Evolutionary conservation across 2,113 vertebrate genomes (phyloP).

Genomic region (Piprites chloris): DNA sequence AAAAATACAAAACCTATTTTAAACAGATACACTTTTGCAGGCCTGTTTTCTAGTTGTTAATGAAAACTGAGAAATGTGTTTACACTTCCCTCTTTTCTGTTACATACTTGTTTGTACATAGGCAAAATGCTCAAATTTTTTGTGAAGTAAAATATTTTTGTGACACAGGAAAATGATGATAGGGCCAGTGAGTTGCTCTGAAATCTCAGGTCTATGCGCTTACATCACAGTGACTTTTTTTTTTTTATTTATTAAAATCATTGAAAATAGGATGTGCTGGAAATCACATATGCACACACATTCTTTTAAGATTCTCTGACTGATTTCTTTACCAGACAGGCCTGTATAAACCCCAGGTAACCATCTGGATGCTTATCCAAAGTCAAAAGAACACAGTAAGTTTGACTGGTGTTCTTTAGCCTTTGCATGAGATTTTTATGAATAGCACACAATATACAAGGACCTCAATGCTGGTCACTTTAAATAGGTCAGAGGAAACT

Average conservation of each 20-base stretch:
- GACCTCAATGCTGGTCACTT: neutral
- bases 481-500: neutral
- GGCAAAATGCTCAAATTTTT: neutral
- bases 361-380: constrained; percentile 17
- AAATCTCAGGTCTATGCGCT: neutral
- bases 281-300: neutral
- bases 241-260: neutral
- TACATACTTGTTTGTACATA: neutral
- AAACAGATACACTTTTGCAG: neutral
- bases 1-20: neutral
- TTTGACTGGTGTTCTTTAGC: neutral
- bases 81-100: neutral
- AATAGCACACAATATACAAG: neutral
- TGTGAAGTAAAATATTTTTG: neutral
- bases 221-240: neutral
- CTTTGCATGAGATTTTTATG: neutral
- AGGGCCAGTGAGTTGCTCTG: neutral
- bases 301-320: neutral
- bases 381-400: neutral
- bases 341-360: neutral
- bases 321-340: neutral
- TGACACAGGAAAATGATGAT: neutral
- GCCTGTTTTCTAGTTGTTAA: neutral
- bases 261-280: neutral
- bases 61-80: neutral